A percentile compares a stretch with the other conserved stretches of the same genome.
Conservation (phyloP, 2,888 invertebrate genomes). For the Mimas tiliae region DNA sequence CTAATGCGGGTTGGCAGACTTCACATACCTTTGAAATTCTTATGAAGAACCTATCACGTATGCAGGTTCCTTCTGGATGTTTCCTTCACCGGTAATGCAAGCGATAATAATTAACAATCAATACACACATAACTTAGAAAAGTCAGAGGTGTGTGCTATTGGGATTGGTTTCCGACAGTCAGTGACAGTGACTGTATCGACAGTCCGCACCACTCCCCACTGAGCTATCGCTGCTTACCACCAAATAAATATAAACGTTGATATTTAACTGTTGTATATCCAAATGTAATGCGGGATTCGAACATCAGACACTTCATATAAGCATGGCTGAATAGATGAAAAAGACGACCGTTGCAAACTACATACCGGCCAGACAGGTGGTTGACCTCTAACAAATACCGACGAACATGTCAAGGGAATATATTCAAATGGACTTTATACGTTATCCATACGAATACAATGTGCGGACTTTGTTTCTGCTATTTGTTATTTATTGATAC, state of each 20-base stretch:
- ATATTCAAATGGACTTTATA: constrained; percentile 8
- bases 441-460: not conserved
- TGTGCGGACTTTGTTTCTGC: constrained; percentile 19
- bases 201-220: too few relatives aligned
- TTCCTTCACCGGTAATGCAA: too few relatives aligned
- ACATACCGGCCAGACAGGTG: constrained; percentile 27
- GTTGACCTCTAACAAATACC: constrained; percentile 31
- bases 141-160: too few relatives aligned
- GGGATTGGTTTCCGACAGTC: too few relatives aligned
- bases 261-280: not conserved
- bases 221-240: too few relatives aligned
- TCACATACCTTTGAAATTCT: too few relatives aligned
- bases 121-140: too few relatives aligned
- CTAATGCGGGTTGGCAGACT: too few relatives aligned
- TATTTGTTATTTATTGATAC: constrained; percentile 5
- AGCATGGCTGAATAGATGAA: not conserved
- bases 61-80: too few relatives aligned
- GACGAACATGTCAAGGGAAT: constrained; percentile 24
- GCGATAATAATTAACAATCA: too few relatives aligned
- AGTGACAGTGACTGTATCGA: too few relatives aligned
- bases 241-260: not conserved
- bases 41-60: too few relatives aligned
- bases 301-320: constrained; percentile 1
- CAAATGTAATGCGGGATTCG: not conserved
- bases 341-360: constrained; percentile 13